These are phyloP conservation scores for Mastomys natalensis DNA, from an alignment of 2,113 vertebrate genomes.

Conservation along the genomic window DNA sequence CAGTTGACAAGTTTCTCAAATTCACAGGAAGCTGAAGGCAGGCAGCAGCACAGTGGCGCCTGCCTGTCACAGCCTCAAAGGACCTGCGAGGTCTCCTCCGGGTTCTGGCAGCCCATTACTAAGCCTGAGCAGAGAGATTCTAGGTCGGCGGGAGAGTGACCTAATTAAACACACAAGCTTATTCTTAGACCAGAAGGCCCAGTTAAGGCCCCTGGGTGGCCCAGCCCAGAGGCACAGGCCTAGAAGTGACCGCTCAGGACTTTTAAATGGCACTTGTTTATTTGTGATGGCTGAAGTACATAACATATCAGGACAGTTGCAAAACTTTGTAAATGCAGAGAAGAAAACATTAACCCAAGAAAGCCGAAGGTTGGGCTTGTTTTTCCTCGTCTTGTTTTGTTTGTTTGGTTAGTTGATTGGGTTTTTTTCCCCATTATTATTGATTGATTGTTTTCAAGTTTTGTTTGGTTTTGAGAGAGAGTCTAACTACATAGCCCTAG, in stretches of 20 bases:
- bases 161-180: slow-evolving; percentile 77
- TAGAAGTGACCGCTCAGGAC: not conserved
- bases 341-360: slow-evolving; percentile 5
- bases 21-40: slow-evolving; percentile 23
- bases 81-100: not conserved
- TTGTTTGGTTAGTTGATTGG: not conserved
- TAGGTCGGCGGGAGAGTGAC: slow-evolving; percentile 69
- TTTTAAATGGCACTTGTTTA: slow-evolving; percentile 59
- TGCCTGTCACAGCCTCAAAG: not conserved
- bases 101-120: not conserved
- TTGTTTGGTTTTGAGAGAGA: not conserved
- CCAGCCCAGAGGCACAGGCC: slow-evolving; percentile 17
- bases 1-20: not conserved
- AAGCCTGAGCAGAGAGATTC: slow-evolving; percentile 65
- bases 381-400: not conserved
- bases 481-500: not conserved
- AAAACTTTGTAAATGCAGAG: slow-evolving; percentile 26
- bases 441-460: not conserved
- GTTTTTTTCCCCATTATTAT: not conserved
- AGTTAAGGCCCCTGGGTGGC: slow-evolving; percentile 61
- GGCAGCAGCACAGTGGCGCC: not conserved
- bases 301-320: not conserved
- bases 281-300: slow-evolving; percentile 46
- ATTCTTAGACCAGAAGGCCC: slow-evolving; percentile 76
- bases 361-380: not conserved